Base-by-base conservation (phyloP, 2,797 vertebrate species). In the Melanotaenia maccullochi region DNA sequence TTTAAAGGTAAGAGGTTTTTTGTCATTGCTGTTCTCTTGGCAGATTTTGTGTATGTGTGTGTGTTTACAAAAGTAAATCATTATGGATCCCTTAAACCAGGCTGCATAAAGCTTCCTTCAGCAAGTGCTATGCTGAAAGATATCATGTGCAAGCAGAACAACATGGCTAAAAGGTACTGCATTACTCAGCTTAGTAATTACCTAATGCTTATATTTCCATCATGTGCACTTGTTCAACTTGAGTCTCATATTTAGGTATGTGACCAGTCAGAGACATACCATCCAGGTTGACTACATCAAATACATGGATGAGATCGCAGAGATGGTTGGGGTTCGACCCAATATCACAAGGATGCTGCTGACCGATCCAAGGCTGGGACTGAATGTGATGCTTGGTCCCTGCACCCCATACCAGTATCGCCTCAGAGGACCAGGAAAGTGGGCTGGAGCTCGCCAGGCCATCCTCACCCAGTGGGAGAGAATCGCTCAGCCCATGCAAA, bases 271-370 rank as follows among this genome's bases (percentile, higher is more conserved):
- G 76, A 95, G 95, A 54, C 96, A 96, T 80, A 97, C 97, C 68
- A 95, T 98, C 82, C 97, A 98, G 69, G 95, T 93, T 9, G 95
- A 97, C 71, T 96, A 95, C 1, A 0, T 96, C 1, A 20, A 13
- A 0, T 96, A 96, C 89, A 96, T 97, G 96, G 96, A 98, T 0
- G 96, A 97, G 47, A 63, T 99, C 3, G 96, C 96, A 49, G 47
- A 75, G 2, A 61, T 92, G 70, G 1, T 95, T 40, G 95, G 95
- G 0, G 95, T 93, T 55, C 87, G 40, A 67, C 96, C 97, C 82
- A 94, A 58, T 28, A 0, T 96, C 30, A 44, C 79, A 0, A 25
- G 56, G 40, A 73, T 97, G 61, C 81, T 96, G 75, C 85, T 98
- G 79, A 95, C 91, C 0, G 96, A 98, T 74, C 96, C 96, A 65